phyloP scores from a whole-genome alignment of 2,888 invertebrate species.

The Tinea semifulvella region DNA sequence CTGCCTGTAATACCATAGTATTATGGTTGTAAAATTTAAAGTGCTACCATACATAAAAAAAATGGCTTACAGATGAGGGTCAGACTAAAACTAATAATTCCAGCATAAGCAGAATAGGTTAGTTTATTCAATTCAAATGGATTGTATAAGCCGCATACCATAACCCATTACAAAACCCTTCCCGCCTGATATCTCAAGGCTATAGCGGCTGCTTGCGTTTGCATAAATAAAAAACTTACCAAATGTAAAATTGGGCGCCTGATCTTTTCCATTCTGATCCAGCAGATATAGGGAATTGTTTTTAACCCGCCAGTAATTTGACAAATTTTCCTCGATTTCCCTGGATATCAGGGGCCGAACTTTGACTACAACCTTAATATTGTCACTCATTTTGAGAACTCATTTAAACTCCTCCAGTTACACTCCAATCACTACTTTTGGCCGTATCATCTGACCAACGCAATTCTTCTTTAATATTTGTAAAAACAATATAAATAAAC shows the following conservation, averaged over 20 bases:
- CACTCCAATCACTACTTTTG: background rate
- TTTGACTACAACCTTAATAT: slow-evolving; percentile 80
- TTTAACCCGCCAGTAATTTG: slow-evolving; percentile 69
- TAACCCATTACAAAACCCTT: too few relatives aligned
- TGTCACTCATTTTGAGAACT: slow-evolving; percentile 59
- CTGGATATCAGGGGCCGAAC: slow-evolving; percentile 73
- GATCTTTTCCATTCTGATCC: slow-evolving; percentile 58
- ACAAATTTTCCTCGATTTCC: slow-evolving; percentile 67
- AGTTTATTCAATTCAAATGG: too few relatives aligned
- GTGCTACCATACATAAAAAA: too few relatives aligned
- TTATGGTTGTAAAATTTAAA: too few relatives aligned
- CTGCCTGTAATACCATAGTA: too few relatives aligned
- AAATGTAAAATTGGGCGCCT: slow-evolving; percentile 39
- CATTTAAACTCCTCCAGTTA: background rate
- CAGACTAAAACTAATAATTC: too few relatives aligned
- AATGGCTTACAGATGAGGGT: too few relatives aligned
- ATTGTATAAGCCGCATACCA: too few relatives aligned
- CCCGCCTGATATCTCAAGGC: too few relatives aligned
- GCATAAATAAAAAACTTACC: too few relatives aligned
- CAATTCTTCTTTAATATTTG: background rate
- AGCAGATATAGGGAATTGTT: slow-evolving; percentile 67
- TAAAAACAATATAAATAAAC: slow-evolving; percentile 1
- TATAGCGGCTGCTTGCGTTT: too few relatives aligned
- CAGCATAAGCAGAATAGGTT: too few relatives aligned
- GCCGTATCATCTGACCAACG: background rate